Evolutionary conservation across 2,888 invertebrate species (phyloP).

Genomic region (Caenorhabditis sp.): DNA sequence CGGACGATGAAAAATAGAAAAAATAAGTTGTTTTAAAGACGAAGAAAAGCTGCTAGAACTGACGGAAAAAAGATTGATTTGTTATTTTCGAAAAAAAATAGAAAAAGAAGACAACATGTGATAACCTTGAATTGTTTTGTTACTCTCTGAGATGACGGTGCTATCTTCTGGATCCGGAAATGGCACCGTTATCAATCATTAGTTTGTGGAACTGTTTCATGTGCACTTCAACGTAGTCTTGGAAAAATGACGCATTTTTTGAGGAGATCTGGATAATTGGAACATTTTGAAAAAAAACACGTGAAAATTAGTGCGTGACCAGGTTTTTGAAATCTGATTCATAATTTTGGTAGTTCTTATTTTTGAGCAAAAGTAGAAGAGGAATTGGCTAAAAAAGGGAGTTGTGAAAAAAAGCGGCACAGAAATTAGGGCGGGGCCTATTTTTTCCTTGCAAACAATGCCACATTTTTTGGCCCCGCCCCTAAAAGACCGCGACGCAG

Average conservation of each 20-base stretch:
- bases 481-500: too few relatives aligned
- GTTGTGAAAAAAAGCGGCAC: too few relatives aligned
- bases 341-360: too few relatives aligned
- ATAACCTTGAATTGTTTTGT: background rate
- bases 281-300: too few relatives aligned
- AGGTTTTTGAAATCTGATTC: constrained; percentile 7
- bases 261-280: constrained; percentile 46
- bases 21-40: too few relatives aligned
- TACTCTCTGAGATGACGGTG: background rate
- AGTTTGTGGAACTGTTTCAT: constrained; percentile 68
- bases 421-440: too few relatives aligned
- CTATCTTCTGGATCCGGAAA: constrained; percentile 6
- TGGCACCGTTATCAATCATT: constrained; percentile 49
- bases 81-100: background rate
- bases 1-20: background rate
- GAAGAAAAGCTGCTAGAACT: background rate
- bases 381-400: too few relatives aligned
- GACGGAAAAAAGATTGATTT: background rate
- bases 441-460: too few relatives aligned
- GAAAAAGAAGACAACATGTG: background rate
- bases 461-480: too few relatives aligned
- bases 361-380: too few relatives aligned
- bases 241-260: constrained; percentile 59
- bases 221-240: constrained; percentile 70
- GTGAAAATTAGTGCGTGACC: background rate